These are phyloP conservation scores for Lophochroa leadbeateri DNA, from an alignment of 2,113 vertebrate genomes.

Conservation along the genomic window DNA sequence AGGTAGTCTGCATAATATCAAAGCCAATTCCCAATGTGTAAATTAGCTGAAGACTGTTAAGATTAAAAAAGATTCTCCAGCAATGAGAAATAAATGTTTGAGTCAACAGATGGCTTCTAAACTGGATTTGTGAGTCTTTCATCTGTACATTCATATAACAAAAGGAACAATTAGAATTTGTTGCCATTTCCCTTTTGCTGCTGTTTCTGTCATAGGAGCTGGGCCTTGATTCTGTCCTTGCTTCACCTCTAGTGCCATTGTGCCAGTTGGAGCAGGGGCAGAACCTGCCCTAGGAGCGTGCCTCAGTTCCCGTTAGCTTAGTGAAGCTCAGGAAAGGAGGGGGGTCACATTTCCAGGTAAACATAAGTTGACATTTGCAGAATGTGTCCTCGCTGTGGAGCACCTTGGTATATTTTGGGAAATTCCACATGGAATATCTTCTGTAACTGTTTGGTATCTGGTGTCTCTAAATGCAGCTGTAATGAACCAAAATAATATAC, in stretches of 20 bases:
- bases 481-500: too few relatives aligned
- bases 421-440: not conserved
- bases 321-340: not conserved
- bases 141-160: not conserved
- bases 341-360: not conserved
- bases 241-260: not conserved
- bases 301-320: accelerated
- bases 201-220: not conserved
- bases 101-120: not conserved
- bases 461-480: not conserved
- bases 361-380: not conserved
- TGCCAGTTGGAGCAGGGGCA: not conserved
- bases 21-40: not conserved
- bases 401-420: not conserved
- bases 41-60: not conserved
- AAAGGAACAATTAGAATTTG: not conserved
- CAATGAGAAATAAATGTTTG: not conserved
- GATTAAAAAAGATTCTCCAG: not conserved
- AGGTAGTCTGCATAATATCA: not conserved
- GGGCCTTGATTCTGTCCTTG: not conserved
- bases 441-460: not conserved
- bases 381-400: not conserved
- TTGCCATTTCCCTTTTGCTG: not conserved
- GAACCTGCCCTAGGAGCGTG: accelerated
- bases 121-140: not conserved